These are phyloP conservation scores for Drosophila melanica DNA, from an alignment of 1,140 invertebrate species.

Conservation along the genomic window DNA sequence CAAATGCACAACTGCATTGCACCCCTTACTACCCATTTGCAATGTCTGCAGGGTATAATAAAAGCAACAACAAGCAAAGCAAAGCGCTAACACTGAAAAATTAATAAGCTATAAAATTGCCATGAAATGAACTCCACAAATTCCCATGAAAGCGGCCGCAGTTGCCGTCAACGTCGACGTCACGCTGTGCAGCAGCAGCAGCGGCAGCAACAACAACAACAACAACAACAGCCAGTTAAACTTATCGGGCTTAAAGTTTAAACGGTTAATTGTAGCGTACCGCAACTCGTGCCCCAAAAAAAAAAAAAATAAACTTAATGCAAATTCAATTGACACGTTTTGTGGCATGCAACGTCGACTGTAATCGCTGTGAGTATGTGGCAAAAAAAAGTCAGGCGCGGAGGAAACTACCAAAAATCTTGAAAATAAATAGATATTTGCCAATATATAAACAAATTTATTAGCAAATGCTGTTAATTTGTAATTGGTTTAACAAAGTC, in stretches of 20 bases:
- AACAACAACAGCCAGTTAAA: slow-evolving; percentile 40
- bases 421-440: too few species aligned
- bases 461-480: too few species aligned
- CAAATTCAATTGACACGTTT: slow-evolving; percentile 77
- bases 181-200: slow-evolving; percentile 49
- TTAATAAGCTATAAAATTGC: slow-evolving; percentile 84
- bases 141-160: slow-evolving; percentile 78
- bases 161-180: slow-evolving; percentile 28
- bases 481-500: too few species aligned
- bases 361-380: slow-evolving; percentile 4
- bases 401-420: background rate
- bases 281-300: slow-evolving; percentile 26
- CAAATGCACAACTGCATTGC: too few species aligned
- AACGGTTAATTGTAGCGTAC: slow-evolving; percentile 56
- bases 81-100: slow-evolving; percentile 81
- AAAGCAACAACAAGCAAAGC: slow-evolving; percentile 21
- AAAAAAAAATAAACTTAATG: slow-evolving; percentile 28
- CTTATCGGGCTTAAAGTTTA: slow-evolving; percentile 58
- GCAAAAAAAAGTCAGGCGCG: too few species aligned
- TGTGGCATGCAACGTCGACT: slow-evolving; percentile 20
- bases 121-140: slow-evolving; percentile 83
- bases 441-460: too few species aligned
- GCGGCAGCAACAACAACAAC: slow-evolving; percentile 1
- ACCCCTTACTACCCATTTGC: too few species aligned
- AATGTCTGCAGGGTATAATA: background rate